Evolutionary conservation across 2,113 vertebrate genomes (phyloP).

Genomic region (Alaudala cheleensis): DNA sequence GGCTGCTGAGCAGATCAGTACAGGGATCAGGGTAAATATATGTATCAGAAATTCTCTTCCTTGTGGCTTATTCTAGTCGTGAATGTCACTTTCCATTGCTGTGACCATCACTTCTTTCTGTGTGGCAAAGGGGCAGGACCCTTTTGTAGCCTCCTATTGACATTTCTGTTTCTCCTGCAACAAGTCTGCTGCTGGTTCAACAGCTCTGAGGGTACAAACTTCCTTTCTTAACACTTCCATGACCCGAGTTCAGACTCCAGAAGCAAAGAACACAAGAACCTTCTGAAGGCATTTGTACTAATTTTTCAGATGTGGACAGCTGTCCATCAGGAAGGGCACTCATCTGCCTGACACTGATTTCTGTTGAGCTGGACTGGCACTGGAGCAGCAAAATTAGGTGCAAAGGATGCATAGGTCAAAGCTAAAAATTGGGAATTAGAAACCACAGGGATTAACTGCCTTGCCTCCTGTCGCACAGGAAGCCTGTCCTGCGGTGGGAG

Average conservation of each 20-base stretch:
- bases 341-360: not conserved
- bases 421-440: conserved; percentile 15
- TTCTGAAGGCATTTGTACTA: not conserved
- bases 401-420: conserved; percentile 3
- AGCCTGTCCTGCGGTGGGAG: not conserved
- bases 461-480: not conserved
- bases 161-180: not conserved
- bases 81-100: not conserved
- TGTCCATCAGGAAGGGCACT: not conserved
- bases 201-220: not conserved
- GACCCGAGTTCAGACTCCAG: not conserved
- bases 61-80: not conserved
- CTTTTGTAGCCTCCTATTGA: not conserved
- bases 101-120: not conserved
- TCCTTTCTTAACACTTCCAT: not conserved
- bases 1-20: not conserved
- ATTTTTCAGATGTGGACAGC: conserved; percentile 12
- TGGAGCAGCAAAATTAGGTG: not conserved
- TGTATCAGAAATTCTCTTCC: not conserved
- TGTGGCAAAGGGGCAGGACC: not conserved
- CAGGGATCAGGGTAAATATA: not conserved
- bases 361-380: not conserved
- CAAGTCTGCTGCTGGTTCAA: not conserved
- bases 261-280: not conserved
- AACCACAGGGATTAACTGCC: not conserved